These are phyloP conservation scores for Sycobia sp. DNA, from an alignment of 1,140 invertebrate species.

Conservation along the genomic window DNA sequence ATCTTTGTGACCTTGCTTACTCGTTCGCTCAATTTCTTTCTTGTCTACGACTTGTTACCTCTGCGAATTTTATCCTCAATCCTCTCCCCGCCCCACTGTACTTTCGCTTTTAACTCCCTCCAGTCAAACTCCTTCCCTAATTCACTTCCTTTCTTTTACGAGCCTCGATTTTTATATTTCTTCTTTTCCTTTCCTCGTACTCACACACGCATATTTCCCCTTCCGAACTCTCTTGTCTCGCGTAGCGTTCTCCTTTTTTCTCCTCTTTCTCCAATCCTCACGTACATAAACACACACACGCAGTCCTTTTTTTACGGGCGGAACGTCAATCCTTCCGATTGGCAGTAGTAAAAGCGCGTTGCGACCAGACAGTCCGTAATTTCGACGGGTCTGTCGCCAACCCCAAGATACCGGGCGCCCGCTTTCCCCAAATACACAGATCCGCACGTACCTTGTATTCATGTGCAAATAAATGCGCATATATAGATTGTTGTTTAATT, in stretches of 20 bases:
- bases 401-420: constrained; percentile 20
- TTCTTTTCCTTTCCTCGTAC: not conserved
- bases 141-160: not conserved
- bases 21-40: too few species aligned
- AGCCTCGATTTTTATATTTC: not conserved
- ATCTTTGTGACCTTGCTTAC: too few species aligned
- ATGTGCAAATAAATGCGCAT: not conserved
- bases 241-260: not conserved
- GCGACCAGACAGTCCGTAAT: constrained; percentile 27
- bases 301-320: not conserved
- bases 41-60: too few species aligned
- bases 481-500: too few species aligned
- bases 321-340: constrained; percentile 29
- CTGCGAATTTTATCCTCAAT: too few species aligned
- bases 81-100: not conserved
- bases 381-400: constrained; percentile 20
- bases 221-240: too few species aligned
- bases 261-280: not conserved
- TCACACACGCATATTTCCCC: not conserved
- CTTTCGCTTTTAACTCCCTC: not conserved
- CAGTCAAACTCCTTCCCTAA: not conserved
- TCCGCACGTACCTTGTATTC: not conserved
- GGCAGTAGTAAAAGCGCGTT: constrained; percentile 35
- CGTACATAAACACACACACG: not conserved
- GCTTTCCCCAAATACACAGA: not conserved